Evolutionary conservation across 2,888 invertebrate species (phyloP).

Genomic region (Volucella zonaria): DNA sequence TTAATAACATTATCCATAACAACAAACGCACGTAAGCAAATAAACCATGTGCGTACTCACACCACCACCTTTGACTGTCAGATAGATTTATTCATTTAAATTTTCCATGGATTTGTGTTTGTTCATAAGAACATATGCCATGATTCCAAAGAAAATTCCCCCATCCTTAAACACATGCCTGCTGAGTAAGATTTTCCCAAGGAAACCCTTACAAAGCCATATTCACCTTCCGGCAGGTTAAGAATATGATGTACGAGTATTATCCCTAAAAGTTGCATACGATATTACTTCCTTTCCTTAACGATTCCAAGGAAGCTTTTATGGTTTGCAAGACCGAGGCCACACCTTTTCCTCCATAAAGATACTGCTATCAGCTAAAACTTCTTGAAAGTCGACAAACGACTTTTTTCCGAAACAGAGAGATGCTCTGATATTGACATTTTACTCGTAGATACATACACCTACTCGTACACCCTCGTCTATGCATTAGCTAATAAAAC

Average conservation of each 20-base stretch:
- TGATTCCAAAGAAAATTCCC: too few relatives aligned
- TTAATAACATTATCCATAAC: too few relatives aligned
- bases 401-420: not conserved
- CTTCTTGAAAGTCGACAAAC: not conserved
- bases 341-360: not conserved
- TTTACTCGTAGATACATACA: not conserved
- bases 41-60: too few relatives aligned
- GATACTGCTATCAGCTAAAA: slow-evolving; percentile 17
- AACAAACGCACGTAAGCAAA: too few relatives aligned
- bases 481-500: slow-evolving; percentile 36
- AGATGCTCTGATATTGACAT: not conserved
- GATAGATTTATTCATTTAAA: too few relatives aligned
- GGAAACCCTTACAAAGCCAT: not conserved
- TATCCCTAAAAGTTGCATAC: slow-evolving; percentile 9
- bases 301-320: slow-evolving; percentile 1
- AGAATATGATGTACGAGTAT: not conserved
- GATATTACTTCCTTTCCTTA: not conserved
- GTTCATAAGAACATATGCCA: not conserved
- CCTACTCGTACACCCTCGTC: not conserved
- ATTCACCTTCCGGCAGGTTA: not conserved
- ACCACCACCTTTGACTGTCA: too few relatives aligned
- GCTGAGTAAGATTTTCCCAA: not conserved
- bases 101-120: not conserved
- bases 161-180: too few relatives aligned
- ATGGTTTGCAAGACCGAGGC: not conserved